Evolutionary conservation across 2,888 invertebrate genomes (phyloP), one percentile per base, ranked within the genome.

Genomic region (Trimorus sp.): DNA sequence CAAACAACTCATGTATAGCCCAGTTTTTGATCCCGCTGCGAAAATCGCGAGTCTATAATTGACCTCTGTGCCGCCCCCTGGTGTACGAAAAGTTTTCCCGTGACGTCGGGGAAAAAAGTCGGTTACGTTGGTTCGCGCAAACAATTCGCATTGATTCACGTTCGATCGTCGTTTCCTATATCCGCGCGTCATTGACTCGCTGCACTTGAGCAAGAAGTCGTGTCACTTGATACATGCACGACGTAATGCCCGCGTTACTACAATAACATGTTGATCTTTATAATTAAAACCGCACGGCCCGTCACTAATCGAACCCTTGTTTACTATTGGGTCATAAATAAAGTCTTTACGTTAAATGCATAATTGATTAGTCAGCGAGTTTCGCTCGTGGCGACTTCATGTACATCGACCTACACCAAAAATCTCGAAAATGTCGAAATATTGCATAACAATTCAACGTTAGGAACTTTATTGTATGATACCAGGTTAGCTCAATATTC

Each of bases 251-350:
- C 82, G 75, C 75, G 79, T 84, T 79, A 73, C 82, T 79, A 79
- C 82, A 86, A 87, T 87, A 84, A 84, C 83, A 80, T 79, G 83
- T 84, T 79, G 82, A 76, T 84, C 63, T 66, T 59, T 76, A 83
- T 88, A 89, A 88, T 88, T 88, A 79, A 70, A 38, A 69, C 83
- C 79, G 76, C 66, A 84, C 68, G 78, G 86, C 86, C 83, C 85
- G 86, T 83, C 84, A 85, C 83, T 84, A 86, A 85, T 84, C 79
- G 83, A 87, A 86, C 84, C 85, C 87, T 88, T 89, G 88, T 90
- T 90, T 90, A 89, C 89, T 88, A 87, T 85, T 83, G 60, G 83
- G 12, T 9, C 45, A 45, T 45, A 45, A 26, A 26, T 26, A 26
- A 26, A 26, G 4, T 26, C 26, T 4, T 26, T 26, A 26, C 26